Conservation (phyloP, 2,113 vertebrate genomes). For the Dipodomys merriami region DNA sequence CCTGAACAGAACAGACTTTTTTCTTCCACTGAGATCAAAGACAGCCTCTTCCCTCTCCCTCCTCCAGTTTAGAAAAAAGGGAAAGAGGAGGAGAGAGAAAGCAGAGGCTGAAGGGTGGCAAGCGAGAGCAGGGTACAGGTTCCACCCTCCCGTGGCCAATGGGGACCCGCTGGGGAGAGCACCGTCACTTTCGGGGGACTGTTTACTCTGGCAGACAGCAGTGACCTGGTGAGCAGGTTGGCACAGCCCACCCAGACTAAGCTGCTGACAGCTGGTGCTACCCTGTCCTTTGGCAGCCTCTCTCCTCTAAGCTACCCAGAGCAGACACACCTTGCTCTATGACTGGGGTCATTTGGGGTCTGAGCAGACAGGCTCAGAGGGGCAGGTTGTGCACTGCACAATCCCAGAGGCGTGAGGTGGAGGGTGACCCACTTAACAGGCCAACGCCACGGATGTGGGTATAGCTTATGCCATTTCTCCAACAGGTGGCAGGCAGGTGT, state of each 20-base stretch:
- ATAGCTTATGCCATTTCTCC: not conserved
- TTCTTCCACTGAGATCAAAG: slow-evolving; percentile 94
- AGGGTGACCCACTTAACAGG: not conserved
- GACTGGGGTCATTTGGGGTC: not conserved
- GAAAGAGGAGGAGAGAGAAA: not conserved
- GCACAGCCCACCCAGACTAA: slow-evolving; percentile 37
- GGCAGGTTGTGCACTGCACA: not conserved
- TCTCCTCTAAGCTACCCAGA: not conserved
- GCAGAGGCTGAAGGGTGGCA: slow-evolving; percentile 80
- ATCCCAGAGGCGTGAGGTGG: no score
- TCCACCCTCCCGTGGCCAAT: slow-evolving; percentile 80
- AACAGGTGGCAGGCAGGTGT: slow-evolving; percentile 19
- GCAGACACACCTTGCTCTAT: not conserved
- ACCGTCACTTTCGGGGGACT: slow-evolving; percentile 64
- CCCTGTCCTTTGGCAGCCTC: not conserved
- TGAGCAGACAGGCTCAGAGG: not conserved
- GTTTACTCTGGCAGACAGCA: slow-evolving; percentile 51
- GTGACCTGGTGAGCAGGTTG: slow-evolving; percentile 34
- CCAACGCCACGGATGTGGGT: rapidly evolving
- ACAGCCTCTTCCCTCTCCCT: slow-evolving; percentile 88
- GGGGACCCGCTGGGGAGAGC: slow-evolving; percentile 51
- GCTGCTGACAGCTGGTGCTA: slow-evolving; percentile 61
- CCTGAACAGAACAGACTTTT: slow-evolving; percentile 94
- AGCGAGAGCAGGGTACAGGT: slow-evolving; percentile 88
- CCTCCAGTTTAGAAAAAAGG: slow-evolving; percentile 77